A percentile compares a stretch with the other conserved stretches of the same genome.
Conservation (phyloP, 2,888 invertebrate species). For the Caenorhabditis panamensis region DNA sequence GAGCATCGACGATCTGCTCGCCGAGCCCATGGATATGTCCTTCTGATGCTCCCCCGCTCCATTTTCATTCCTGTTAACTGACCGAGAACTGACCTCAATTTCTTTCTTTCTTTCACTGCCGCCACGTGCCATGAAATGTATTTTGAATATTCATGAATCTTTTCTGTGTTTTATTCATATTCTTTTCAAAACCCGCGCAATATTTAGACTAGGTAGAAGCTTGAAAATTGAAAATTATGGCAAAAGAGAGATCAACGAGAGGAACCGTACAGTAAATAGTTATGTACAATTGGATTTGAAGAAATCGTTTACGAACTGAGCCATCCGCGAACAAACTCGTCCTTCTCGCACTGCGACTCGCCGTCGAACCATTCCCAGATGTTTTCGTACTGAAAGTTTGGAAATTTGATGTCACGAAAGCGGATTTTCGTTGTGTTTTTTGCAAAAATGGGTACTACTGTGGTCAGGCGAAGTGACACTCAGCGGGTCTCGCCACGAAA, state of each 20-base stretch:
- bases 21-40: background rate
- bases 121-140: no score
- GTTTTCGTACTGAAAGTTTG: constrained; percentile 67
- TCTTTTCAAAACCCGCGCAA: no score
- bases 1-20: constrained; percentile 4
- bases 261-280: constrained; percentile 10
- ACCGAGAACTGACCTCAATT: constrained; percentile 1
- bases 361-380: constrained; percentile 69
- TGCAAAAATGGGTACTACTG: no score
- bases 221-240: constrained; percentile 18
- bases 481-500: no score
- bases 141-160: no score
- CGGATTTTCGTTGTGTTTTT: no score
- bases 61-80: background rate
- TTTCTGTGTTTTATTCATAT: background rate
- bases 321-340: constrained; percentile 66
- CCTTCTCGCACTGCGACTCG: constrained; percentile 69
- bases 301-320: constrained; percentile 18
- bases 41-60: background rate
- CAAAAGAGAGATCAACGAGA: constrained; percentile 17
- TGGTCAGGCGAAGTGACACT: no score
- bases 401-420: no score
- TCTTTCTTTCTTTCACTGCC: no score
- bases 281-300: background rate
- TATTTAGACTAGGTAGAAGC: background rate